These are phyloP conservation scores for Dolichoris vasculosae DNA, from an alignment of 1,140 invertebrate species.

Conservation along the genomic window DNA sequence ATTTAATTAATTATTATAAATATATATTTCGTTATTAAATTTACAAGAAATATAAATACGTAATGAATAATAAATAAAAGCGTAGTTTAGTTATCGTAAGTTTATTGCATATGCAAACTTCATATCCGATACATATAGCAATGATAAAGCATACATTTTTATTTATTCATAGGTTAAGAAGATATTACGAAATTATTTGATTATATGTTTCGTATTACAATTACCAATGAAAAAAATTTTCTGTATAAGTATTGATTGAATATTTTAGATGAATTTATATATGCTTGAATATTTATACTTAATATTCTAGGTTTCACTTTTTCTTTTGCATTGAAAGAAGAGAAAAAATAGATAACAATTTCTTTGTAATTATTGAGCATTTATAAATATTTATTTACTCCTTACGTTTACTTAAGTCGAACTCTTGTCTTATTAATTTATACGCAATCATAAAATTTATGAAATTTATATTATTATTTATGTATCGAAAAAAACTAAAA, in stretches of 20 bases:
- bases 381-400: background rate
- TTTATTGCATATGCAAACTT: background rate
- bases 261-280: constrained; percentile 1
- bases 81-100: background rate
- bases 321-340: background rate
- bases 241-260: background rate
- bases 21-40: too few relatives aligned
- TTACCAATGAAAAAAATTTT: background rate
- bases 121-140: background rate
- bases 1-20: too few relatives aligned
- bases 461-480: too few relatives aligned
- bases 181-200: background rate
- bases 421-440: too few relatives aligned
- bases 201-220: background rate
- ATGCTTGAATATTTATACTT: background rate
- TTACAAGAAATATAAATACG: background rate
- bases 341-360: background rate
- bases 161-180: background rate
- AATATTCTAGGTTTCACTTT: background rate
- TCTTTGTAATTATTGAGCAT: background rate
- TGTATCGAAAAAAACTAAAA: too few relatives aligned
- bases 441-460: too few relatives aligned
- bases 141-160: background rate
- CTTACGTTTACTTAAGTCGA: too few relatives aligned
- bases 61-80: background rate